Conservation (phyloP, 2,888 invertebrate genomes). For the Dysmachus trigonus region DNA sequence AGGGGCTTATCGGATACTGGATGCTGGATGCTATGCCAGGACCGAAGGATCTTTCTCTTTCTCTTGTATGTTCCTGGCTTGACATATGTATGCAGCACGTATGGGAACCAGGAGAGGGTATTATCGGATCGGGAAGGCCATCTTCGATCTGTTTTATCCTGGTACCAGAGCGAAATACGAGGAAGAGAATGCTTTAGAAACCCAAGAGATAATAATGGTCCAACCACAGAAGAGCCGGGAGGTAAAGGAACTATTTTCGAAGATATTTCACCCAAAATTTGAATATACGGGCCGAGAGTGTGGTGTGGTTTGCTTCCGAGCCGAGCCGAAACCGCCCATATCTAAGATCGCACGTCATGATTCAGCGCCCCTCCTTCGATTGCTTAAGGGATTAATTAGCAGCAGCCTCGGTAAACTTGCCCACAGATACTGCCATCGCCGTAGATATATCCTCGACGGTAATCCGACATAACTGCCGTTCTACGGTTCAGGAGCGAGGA, state of each 20-base stretch:
- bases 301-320: not conserved
- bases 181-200: not conserved
- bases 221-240: not conserved
- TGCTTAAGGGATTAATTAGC: slow-evolving; percentile 35
- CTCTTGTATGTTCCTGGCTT: not conserved
- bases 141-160: not conserved
- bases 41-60: not conserved
- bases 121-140: too few relatives aligned
- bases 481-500: not conserved
- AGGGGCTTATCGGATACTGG: slow-evolving; percentile 10
- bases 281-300: not conserved
- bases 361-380: slow-evolving; percentile 6
- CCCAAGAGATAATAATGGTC: not conserved
- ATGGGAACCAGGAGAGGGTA: not conserved
- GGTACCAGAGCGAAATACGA: not conserved
- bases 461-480: not conserved
- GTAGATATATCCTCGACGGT: not conserved
- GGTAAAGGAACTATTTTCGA: not conserved
- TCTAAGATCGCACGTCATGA: slow-evolving; percentile 33
- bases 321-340: not conserved
- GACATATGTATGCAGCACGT: slow-evolving; percentile 2
- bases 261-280: slow-evolving; percentile 9
- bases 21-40: not conserved
- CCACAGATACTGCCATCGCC: slow-evolving; percentile 13
- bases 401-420: not conserved